Conservation (phyloP, 37 sponge, comb jelly and placozoan genomes). For the Aplysina aerophoba region DNA sequence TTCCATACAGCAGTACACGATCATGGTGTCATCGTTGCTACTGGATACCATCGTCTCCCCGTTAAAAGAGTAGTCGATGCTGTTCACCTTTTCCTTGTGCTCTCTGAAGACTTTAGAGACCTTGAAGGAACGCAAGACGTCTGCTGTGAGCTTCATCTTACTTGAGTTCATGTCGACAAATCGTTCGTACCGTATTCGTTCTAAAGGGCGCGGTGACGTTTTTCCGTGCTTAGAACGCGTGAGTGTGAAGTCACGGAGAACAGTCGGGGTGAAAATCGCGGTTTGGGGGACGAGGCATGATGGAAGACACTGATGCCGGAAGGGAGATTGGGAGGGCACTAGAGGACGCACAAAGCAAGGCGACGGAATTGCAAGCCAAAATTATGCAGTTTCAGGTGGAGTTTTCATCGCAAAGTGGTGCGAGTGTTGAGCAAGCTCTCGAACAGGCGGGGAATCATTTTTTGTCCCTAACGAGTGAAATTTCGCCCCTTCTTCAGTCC, state of each 20-base stretch:
- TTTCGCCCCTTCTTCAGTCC: background rate
- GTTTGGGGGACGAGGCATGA: no score
- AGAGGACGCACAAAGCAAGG: no score
- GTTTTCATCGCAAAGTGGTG: no score
- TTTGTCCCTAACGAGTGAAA: background rate
- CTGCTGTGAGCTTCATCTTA: constrained; percentile 89
- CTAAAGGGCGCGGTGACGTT: background rate
- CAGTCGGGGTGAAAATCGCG: background rate
- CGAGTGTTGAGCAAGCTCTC: background rate
- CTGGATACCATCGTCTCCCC: constrained; percentile 96
- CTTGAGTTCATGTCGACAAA: background rate
- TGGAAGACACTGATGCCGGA: no score
- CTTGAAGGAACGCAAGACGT: constrained; percentile 84
- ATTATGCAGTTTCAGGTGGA: no score
- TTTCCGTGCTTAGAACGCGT: background rate
- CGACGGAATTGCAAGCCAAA: no score
- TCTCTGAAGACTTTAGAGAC: constrained; percentile 98
- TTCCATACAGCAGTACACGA: constrained; percentile 93
- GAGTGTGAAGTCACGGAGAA: background rate
- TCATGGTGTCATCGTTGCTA: constrained; percentile 96
- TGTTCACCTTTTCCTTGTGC: constrained; percentile 89
- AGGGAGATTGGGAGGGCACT: no score
- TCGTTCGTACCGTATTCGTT: background rate
- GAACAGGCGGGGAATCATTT: background rate
- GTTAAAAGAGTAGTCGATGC: constrained; percentile 85